These are phyloP conservation scores for Clarias gariepinus DNA, from an alignment of 2,113 vertebrate genomes.

Conservation along the genomic window DNA sequence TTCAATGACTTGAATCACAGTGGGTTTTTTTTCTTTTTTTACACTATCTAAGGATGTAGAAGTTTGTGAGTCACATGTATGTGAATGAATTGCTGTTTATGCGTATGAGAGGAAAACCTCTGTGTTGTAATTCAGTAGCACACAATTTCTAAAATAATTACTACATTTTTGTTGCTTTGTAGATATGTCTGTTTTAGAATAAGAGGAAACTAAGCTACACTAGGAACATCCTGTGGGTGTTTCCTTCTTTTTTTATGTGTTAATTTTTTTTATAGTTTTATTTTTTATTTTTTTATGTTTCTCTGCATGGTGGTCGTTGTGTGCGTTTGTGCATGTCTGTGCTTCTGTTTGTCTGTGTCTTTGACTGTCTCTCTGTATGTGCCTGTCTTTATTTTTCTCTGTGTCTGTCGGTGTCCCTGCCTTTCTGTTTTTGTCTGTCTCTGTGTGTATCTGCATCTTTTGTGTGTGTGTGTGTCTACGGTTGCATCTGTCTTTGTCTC, in stretches of 20 bases:
- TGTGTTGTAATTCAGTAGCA: too few species aligned
- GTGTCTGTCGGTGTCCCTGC: not conserved
- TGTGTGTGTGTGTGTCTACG: not conserved
- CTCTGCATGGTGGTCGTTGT: not conserved
- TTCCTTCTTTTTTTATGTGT: not conserved
- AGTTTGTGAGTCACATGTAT: conserved; percentile 16
- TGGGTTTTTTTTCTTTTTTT: conserved; percentile 31
- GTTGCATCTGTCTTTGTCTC: not conserved
- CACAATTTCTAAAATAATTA: not conserved
- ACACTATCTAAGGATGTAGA: conserved; percentile 48
- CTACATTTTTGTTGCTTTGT: not conserved
- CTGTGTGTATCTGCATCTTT: not conserved
- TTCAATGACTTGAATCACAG: not conserved
- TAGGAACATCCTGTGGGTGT: not conserved
- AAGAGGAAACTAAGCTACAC: not conserved
- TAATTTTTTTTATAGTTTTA: not conserved
- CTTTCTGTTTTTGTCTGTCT: not conserved
- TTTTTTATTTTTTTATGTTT: not conserved
- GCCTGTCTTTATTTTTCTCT: not conserved
- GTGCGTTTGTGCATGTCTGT: not conserved
- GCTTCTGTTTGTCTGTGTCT: not conserved
- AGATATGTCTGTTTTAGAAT: not conserved
- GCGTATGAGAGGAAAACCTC: not conserved
- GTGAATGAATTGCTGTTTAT: not conserved
- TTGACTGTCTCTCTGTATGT: not conserved